phyloP scores from a whole-genome alignment of 2,888 invertebrate genomes.

The Campoplex capitator region DNA sequence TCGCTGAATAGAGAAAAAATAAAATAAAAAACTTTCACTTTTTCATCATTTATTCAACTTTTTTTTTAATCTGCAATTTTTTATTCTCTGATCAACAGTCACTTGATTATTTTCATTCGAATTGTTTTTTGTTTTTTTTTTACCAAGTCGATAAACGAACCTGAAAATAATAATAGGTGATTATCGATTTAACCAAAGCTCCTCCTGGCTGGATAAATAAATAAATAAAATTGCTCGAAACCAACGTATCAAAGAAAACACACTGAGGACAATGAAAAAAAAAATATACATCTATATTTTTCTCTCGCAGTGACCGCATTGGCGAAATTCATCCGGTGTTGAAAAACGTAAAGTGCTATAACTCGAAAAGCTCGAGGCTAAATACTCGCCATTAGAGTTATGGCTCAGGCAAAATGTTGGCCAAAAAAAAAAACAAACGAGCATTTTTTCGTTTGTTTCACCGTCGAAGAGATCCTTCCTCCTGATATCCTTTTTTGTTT shows the following conservation, averaged over 20 bases:
- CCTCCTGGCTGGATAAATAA: background rate
- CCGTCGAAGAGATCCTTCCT: conserved; percentile 42
- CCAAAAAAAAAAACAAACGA: background rate
- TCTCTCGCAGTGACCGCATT: background rate
- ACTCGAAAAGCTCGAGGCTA: background rate
- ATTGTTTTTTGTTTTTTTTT: background rate
- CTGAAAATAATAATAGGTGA: background rate
- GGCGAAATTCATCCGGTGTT: background rate
- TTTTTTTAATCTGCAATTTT: too few species aligned
- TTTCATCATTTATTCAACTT: background rate
- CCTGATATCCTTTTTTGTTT: conserved; percentile 41
- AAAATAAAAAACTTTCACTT: too few species aligned
- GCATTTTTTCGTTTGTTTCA: conserved; percentile 34
- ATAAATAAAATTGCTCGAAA: background rate
- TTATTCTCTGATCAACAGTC: background rate
- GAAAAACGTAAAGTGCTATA: conserved; percentile 1
- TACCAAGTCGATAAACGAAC: background rate
- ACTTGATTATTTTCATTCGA: background rate
- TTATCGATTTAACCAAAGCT: background rate
- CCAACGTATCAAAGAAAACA: background rate
- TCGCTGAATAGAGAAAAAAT: background rate
- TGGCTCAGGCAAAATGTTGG: background rate
- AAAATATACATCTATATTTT: background rate
- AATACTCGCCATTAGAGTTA: conserved; percentile 11
- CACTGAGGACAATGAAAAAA: background rate